Conservation (phyloP, 2,113 vertebrate genomes). For the Eurystomus gularis region DNA sequence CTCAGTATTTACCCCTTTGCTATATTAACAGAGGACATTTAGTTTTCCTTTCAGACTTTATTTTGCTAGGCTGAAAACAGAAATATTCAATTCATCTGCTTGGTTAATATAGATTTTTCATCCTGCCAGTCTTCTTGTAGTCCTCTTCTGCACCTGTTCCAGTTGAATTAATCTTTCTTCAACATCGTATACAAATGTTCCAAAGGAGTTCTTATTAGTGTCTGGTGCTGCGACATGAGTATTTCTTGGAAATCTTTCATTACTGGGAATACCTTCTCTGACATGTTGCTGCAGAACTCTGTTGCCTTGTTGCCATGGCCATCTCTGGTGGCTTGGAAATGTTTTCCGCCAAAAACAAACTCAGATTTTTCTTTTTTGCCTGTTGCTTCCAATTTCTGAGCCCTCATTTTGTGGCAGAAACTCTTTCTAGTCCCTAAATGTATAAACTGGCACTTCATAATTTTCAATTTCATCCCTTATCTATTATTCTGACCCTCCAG, state of each 20-base stretch:
- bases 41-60: background rate
- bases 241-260: background rate
- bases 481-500: slow-evolving; percentile 50
- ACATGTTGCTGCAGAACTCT: background rate
- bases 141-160: background rate
- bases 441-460: background rate
- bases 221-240: background rate
- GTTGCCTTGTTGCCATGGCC: background rate
- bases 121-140: background rate
- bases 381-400: background rate
- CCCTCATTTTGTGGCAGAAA: background rate
- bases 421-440: slow-evolving; percentile 11
- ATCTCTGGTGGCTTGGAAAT: background rate
- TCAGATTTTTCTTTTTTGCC: background rate
- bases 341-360: background rate
- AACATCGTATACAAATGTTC: background rate
- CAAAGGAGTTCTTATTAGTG: background rate
- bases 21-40: background rate
- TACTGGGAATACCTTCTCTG: background rate
- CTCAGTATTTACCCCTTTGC: background rate
- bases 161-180: background rate
- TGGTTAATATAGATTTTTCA: background rate
- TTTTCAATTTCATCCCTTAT: slow-evolving; percentile 19
- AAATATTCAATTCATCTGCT: background rate
- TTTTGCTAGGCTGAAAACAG: background rate